Evolutionary conservation across 2,797 vertebrate species (phyloP), one percentile per base, ranked within the genome.

Genomic region (Peromyscus aztecus): DNA sequence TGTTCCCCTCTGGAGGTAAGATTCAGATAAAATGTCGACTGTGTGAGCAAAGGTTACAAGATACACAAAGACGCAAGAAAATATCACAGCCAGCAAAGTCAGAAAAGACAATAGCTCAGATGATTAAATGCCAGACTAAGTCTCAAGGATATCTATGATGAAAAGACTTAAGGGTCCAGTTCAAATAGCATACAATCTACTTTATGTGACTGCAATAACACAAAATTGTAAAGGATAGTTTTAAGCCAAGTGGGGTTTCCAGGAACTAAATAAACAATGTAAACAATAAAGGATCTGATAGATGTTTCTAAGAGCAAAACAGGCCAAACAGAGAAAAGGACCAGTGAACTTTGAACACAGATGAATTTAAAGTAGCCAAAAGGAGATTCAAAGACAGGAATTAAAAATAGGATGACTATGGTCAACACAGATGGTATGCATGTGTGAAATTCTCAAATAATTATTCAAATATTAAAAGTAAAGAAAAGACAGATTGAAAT

Each of bases 31-130:
- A 85, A 83, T 91, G 16, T 27, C 40, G 91, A 3, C 75, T 40
- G 27, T 69, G 57, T 78, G 31, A 63, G 69, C 16, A 94, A 95
- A 92, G 78, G 67, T 75, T 89, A 37, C 16, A 87, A 82, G 43
- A 65, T 43, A 83, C 13, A 12, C 6, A 6, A 57, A 29, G 19
- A 95, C 57, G 29, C 29, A 86, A 90, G 73, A 92, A 88, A 23
- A 59, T 67, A 69, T 5, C 61, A 85, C 2, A 88, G 59, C 59
- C 94, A 81, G 14, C 6, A 17, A 65, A 73, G 89, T 3, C 14
- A 90, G 92, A 81, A 81, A 67, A 23, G 80, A 34, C 27, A 31
- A 91, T 29, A 61, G 31, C 14, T 12, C 24, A 61, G 34, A 59
- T 57, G 71, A 52, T 89, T 31, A 78, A 90, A 84, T 40, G 0